Evolutionary conservation across 1,140 invertebrate genomes (phyloP).

Genomic region (Magallana angulata): DNA sequence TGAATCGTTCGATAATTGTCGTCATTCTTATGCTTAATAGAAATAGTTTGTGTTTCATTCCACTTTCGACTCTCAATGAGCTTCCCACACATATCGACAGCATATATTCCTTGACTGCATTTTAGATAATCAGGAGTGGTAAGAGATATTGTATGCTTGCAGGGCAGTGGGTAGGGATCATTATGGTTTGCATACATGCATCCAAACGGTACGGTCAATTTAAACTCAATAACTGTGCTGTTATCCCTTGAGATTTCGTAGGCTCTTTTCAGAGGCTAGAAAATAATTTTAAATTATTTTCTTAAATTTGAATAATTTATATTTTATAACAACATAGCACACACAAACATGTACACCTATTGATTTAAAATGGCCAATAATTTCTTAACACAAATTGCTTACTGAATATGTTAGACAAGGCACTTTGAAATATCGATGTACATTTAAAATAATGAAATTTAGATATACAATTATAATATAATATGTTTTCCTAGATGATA

Average conservation of each 20-base stretch:
- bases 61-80: not conserved
- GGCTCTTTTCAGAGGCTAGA: not conserved
- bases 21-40: not conserved
- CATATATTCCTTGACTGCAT: not conserved
- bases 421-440: too few relatives aligned
- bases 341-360: too few relatives aligned
- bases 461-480: too few relatives aligned
- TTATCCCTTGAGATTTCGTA: not conserved
- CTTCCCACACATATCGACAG: not conserved
- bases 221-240: not conserved
- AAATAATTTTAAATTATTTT: too few relatives aligned
- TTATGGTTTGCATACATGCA: not conserved
- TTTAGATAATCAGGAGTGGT: not conserved
- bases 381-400: too few relatives aligned
- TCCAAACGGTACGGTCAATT: not conserved
- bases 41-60: not conserved
- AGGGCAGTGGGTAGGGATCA: not conserved
- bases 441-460: too few relatives aligned
- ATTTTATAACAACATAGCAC: too few relatives aligned
- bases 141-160: not conserved
- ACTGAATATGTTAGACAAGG: too few relatives aligned
- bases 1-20: not conserved
- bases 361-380: too few relatives aligned
- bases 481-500: too few relatives aligned
- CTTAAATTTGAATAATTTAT: too few relatives aligned